A percentile compares a stretch with the other conserved stretches of the same genome.
phyloP scores from a whole-genome alignment of 1,140 invertebrate genomes.

The Parasteatoda tepidariorum region DNA sequence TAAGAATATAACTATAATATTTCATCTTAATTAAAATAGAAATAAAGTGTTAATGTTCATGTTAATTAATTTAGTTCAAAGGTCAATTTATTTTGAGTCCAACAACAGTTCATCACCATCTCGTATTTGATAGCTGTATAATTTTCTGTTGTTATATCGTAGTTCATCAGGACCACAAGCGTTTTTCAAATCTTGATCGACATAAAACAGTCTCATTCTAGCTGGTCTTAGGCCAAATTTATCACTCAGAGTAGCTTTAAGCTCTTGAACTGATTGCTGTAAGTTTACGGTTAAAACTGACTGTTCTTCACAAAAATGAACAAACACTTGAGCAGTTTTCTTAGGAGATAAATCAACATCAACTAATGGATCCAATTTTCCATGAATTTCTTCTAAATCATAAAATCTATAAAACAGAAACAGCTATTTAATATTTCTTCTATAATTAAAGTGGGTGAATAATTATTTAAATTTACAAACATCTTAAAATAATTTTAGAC shows the following conservation, averaged over 20 bases:
- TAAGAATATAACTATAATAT: no score
- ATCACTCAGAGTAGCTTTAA: conserved; percentile 62
- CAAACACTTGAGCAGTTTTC: conserved; percentile 84
- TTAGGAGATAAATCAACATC: conserved; percentile 86
- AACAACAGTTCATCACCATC: conserved; percentile 93
- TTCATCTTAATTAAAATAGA: no score
- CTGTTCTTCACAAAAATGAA: conserved; percentile 81
- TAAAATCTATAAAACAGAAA: conserved; percentile 76
- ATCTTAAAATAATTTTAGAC: no score
- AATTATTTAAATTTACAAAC: no score
- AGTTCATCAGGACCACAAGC: conserved; percentile 83
- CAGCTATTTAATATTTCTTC: no score
- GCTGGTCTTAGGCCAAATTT: conserved; percentile 78
- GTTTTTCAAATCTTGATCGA: conserved; percentile 78
- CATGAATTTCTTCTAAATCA: conserved; percentile 83
- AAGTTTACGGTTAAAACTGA: conserved; percentile 65
- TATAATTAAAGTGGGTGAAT: no score
- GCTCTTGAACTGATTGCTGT: conserved; percentile 63
- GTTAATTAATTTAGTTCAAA: no score
- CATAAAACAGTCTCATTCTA: conserved; percentile 84
- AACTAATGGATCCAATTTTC: conserved; percentile 86
- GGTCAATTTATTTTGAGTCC: conserved; percentile 72
- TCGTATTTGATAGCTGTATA: conserved; percentile 90
- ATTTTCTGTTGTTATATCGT: conserved; percentile 85
- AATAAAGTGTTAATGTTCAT: no score